Evolutionary conservation across 2,797 vertebrate genomes (phyloP).

Genomic region (Syngnathus rostellatus): DNA sequence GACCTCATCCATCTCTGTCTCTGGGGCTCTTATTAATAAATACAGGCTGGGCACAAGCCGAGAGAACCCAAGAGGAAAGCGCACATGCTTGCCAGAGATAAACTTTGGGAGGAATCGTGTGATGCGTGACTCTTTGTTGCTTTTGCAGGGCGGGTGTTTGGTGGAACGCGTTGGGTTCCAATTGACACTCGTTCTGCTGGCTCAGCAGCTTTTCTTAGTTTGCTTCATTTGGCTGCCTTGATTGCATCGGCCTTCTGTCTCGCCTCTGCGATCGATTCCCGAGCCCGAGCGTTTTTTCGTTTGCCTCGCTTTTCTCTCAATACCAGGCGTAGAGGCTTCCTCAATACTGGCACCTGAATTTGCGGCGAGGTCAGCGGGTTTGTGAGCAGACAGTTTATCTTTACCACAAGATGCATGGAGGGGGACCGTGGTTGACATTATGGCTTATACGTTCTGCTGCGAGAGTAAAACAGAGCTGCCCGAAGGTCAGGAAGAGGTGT

Average conservation of each 20-base stretch:
- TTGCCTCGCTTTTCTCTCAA: slow-evolving; percentile 43
- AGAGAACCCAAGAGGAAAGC: slow-evolving; percentile 22
- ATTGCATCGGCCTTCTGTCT: slow-evolving; percentile 73
- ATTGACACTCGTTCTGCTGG: slow-evolving; percentile 57
- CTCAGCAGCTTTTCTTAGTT: slow-evolving; percentile 63
- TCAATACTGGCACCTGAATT: slow-evolving; percentile 41
- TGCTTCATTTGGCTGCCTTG: slow-evolving; percentile 62
- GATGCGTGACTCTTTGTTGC: slow-evolving; percentile 43
- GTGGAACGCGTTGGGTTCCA: slow-evolving; percentile 56
- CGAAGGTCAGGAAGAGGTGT: slow-evolving; percentile 50
- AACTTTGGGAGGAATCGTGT: slow-evolving; percentile 34
- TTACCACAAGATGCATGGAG: slow-evolving; percentile 27
- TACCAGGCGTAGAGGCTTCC: slow-evolving; percentile 36
- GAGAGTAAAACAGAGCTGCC: slow-evolving; percentile 28
- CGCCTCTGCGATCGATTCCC: slow-evolving; percentile 62
- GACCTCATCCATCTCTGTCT: slow-evolving; percentile 68
- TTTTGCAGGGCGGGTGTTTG: slow-evolving; percentile 36
- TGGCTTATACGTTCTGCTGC: slow-evolving; percentile 37
- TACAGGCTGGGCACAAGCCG: slow-evolving; percentile 34
- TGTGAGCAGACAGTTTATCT: slow-evolving; percentile 26
- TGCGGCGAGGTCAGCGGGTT: slow-evolving; percentile 55
- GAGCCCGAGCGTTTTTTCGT: slow-evolving; percentile 53
- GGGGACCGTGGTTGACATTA: slow-evolving; percentile 33
- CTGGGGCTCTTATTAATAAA: slow-evolving; percentile 49
- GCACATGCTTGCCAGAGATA: slow-evolving; percentile 39